Conservation (phyloP, 1,140 invertebrate species). For the Philopotamus ludificatus region DNA sequence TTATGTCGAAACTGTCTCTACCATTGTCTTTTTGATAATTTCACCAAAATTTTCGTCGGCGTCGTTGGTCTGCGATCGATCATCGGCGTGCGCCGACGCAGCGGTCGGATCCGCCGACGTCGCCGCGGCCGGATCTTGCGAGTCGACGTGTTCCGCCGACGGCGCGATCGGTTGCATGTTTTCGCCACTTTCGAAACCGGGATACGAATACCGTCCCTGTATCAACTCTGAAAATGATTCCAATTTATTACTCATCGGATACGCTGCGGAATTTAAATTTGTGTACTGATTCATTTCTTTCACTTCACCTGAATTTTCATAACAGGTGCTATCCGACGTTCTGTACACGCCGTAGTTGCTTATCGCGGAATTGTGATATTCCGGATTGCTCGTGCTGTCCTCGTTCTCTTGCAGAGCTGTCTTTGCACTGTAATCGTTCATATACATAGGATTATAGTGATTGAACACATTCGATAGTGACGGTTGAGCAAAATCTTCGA, state of each 20-base stretch:
- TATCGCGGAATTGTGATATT: slow-evolving; percentile 37
- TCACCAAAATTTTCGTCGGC: slow-evolving; percentile 79
- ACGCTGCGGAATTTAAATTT: slow-evolving; percentile 57
- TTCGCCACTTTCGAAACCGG: slow-evolving; percentile 43
- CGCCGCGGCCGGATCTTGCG: slow-evolving; percentile 31
- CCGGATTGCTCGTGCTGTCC: slow-evolving; percentile 38
- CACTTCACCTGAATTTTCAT: slow-evolving; percentile 44
- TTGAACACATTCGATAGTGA: slow-evolving; percentile 57
- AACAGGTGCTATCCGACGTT: slow-evolving; percentile 45
- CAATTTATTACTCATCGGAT: slow-evolving; percentile 64
- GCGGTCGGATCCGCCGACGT: slow-evolving; percentile 41
- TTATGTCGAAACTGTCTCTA: slow-evolving; percentile 84
- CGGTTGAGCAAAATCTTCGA: slow-evolving; percentile 58
- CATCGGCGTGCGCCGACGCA: slow-evolving; percentile 21
- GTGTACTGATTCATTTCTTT: slow-evolving; percentile 58
- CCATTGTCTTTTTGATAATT: slow-evolving; percentile 90
- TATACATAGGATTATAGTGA: slow-evolving; percentile 57
- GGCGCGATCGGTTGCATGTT: slow-evolving; percentile 24
- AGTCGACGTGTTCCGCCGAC: slow-evolving; percentile 15
- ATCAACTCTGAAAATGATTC: slow-evolving; percentile 70
- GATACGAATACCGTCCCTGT: slow-evolving; percentile 60
- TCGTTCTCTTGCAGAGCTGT: slow-evolving; percentile 43
- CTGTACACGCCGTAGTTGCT: slow-evolving; percentile 53
- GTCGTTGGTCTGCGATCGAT: slow-evolving; percentile 18
- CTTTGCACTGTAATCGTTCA: slow-evolving; percentile 52